Evolutionary conservation across 2,113 vertebrate genomes (phyloP).

Genomic region (Numida meleagris): DNA sequence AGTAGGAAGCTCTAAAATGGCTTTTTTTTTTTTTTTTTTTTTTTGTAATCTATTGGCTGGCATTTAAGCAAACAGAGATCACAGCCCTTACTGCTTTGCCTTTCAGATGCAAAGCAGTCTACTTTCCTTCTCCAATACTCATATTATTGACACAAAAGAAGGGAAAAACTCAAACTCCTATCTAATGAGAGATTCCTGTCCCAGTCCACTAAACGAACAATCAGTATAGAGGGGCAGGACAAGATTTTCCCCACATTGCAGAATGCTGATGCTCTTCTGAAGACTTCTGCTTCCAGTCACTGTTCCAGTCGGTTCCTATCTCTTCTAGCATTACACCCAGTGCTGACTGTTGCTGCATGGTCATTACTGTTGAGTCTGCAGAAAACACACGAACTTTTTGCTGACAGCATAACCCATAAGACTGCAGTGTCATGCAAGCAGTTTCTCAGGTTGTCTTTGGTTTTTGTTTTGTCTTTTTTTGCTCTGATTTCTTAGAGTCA

Average conservation of each 20-base stretch:
- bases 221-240: background rate
- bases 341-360: background rate
- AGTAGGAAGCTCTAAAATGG: background rate
- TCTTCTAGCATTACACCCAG: slow-evolving; percentile 24
- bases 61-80: background rate
- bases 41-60: background rate
- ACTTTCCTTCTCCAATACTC: background rate
- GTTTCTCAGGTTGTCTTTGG: background rate
- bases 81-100: background rate
- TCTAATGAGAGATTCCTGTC: background rate
- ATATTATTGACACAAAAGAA: background rate
- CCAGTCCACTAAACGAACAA: background rate
- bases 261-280: slow-evolving; percentile 9
- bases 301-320: background rate
- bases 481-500: background rate
- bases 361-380: slow-evolving; percentile 38
- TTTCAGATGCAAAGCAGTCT: background rate
- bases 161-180: background rate
- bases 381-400: slow-evolving; percentile 37
- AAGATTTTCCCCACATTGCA: background rate
- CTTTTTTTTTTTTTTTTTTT: background rate
- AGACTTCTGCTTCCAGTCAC: slow-evolving; percentile 5
- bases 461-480: background rate
- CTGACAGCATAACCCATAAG: background rate
- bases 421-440: background rate